Evolutionary conservation across 2,888 invertebrate genomes (phyloP), one percentile per base, ranked within the genome.

Genomic region (Iselma pallidipennis): DNA sequence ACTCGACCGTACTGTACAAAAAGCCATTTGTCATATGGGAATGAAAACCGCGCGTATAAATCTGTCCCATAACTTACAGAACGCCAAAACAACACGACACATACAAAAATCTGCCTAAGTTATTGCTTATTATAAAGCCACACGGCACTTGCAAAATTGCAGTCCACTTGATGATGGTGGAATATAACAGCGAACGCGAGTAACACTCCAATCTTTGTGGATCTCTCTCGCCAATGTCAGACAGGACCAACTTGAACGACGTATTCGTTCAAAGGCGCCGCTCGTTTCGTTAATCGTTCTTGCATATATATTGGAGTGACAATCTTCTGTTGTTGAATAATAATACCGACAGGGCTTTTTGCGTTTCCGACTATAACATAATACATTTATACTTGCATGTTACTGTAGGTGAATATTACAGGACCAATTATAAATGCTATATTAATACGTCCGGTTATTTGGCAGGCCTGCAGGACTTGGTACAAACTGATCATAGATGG

Each of bases 21-120:
- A 68, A 67, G 69, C 75, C 76, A 77, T 78, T 77, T 76, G 77
- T 78, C 77, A 77, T 76, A 68, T 69, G 49, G 71, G 72, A 74
- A 75, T 74, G 76, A 75, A 76, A 76, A 74, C 72, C 74, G 70
- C 73, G 71, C 75, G 72, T 74, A 80, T 79, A 78, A 79, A 79
- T 78, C 77, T 78, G 79, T 78, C 77, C 72, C 78, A 79, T 80
- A 80, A 78, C 73, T 80, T 79, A 79, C 76, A 60, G 65, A 66
- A 77, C 76, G 78, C 78, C 80, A 79, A 79, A 80, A 80, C 79
- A 79, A 79, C 78, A 76, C 76, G 79, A 78, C 78, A 76, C 73
- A 71, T 74, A 74, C 75, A 78, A 79, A 79, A 78, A 78, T 79
- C 74, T 70, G 60, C 71, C 72, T 78, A 79, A 80, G 74, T 80